phyloP scores from a whole-genome alignment of 2,888 invertebrate species.

The Oscheius onirici region DNA sequence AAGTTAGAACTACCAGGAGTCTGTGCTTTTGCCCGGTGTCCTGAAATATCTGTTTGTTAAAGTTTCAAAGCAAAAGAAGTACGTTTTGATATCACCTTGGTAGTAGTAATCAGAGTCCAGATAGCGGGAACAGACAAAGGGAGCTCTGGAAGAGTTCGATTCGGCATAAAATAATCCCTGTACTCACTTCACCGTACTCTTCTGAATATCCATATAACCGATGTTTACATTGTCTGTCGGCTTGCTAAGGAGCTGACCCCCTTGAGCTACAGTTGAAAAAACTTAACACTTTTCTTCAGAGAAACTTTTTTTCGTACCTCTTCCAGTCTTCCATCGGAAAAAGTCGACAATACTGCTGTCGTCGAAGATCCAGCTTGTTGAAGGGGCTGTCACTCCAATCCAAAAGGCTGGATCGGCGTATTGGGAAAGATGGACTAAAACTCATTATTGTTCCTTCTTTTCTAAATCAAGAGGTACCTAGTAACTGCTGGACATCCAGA shows the following conservation, averaged over 20 bases:
- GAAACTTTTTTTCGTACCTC: neutral
- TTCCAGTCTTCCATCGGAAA: neutral
- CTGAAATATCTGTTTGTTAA: too few relatives aligned
- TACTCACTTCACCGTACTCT: slow-evolving; percentile 4
- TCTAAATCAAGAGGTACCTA: neutral
- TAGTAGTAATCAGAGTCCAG: neutral
- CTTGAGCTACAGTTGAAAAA: neutral
- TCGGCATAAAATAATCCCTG: neutral
- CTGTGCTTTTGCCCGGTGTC: too few relatives aligned
- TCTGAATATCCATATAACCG: slow-evolving; percentile 4
- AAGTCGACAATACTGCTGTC: neutral
- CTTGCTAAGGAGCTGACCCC: neutral
- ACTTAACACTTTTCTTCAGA: neutral
- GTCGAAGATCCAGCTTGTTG: neutral
- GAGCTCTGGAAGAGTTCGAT: neutral
- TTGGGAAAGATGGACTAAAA: neutral
- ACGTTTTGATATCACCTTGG: too few relatives aligned
- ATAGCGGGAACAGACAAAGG: slow-evolving; percentile 10
- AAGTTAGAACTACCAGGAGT: too few relatives aligned
- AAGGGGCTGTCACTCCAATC: neutral
- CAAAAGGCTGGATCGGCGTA: neutral
- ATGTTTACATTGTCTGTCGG: neutral
- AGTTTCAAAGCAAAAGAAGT: too few relatives aligned
- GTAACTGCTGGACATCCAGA: neutral
- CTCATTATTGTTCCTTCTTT: too few relatives aligned